Conservation (phyloP, 1,140 invertebrate species). For the Anadara kagoshimensis region DNA sequence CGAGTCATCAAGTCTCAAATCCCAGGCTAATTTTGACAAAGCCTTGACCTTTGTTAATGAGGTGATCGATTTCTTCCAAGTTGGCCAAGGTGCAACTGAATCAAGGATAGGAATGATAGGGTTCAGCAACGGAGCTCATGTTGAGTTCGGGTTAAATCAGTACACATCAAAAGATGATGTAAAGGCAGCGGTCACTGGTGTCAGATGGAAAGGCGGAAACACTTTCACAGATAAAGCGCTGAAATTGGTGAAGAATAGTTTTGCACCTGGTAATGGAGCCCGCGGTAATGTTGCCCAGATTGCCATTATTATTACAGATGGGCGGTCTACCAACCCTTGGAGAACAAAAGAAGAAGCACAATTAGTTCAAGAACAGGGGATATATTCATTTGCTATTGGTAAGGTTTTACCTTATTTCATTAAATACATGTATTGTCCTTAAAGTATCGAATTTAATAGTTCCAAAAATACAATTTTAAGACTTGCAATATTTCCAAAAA, state of each 20-base stretch:
- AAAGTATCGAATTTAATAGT: too few relatives aligned
- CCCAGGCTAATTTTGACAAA: conserved; percentile 25
- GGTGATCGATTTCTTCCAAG: conserved; percentile 22
- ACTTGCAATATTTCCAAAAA: too few relatives aligned
- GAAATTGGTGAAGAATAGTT: conserved; percentile 7
- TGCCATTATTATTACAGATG: conserved; percentile 24
- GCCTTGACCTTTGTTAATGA: conserved; percentile 21
- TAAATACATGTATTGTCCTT: too few relatives aligned
- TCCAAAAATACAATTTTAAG: too few relatives aligned
- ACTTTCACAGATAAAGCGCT: conserved; percentile 33
- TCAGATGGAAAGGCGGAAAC: conserved; percentile 16
- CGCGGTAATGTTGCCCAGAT: conserved; percentile 14
- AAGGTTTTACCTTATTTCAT: background rate
- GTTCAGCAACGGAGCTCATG: conserved; percentile 27
- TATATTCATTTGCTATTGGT: conserved; percentile 16
- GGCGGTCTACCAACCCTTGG: conserved; percentile 15
- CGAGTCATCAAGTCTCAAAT: conserved; percentile 30
- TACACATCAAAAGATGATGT: conserved; percentile 8
- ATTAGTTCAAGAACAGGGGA: background rate
- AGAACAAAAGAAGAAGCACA: background rate
- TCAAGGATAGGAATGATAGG: conserved; percentile 25
- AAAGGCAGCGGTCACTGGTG: background rate
- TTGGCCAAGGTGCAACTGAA: conserved; percentile 12
- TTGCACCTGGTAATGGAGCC: background rate
- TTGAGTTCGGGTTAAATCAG: conserved; percentile 21